Percentiles rank a stretch among this genome's conserved stretches.
Evolutionary conservation across 2,888 invertebrate genomes (phyloP).

Genomic region (Apamea epomidion): DNA sequence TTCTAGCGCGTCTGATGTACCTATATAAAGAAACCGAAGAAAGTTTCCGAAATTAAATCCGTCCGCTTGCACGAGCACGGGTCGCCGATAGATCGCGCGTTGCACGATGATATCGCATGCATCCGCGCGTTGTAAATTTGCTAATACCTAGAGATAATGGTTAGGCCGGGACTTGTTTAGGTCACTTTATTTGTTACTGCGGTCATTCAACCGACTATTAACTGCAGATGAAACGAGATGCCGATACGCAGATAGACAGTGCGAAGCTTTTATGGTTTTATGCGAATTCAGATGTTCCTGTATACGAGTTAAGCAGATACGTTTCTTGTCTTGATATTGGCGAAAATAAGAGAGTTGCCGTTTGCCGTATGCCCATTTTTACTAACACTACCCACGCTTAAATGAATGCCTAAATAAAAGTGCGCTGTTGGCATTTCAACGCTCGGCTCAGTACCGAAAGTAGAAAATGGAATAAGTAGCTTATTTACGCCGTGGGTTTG

Average conservation of each 20-base stretch:
- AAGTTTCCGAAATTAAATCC: constrained; percentile 24
- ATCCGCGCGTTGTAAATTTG: constrained; percentile 80
- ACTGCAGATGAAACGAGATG: constrained; percentile 43
- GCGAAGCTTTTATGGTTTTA: constrained; percentile 18
- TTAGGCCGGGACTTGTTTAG: constrained; percentile 73
- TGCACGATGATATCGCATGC: constrained; percentile 63
- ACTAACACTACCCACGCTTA: background rate
- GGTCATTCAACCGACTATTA: constrained; percentile 80
- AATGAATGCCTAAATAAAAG: background rate
- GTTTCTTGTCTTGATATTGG: background rate
- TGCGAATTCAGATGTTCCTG: background rate
- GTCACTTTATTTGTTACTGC: constrained; percentile 76
- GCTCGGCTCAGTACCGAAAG: background rate
- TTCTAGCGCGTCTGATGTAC: background rate
- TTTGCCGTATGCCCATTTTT: background rate
- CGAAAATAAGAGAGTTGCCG: background rate
- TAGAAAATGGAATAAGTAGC: background rate
- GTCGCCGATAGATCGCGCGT: constrained; percentile 11
- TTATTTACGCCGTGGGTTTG: background rate
- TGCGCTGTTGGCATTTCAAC: background rate
- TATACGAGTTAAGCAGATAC: background rate
- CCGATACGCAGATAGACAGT: constrained; percentile 13
- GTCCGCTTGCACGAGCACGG: constrained; percentile 15
- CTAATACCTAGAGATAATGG: constrained; percentile 83
- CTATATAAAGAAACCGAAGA: constrained; percentile 18